Percentiles rank a stretch among this genome's conserved stretches.
These are phyloP conservation scores for Amphiprion percula DNA, from an alignment of 2,113 vertebrate species.

Conservation along the genomic window DNA sequence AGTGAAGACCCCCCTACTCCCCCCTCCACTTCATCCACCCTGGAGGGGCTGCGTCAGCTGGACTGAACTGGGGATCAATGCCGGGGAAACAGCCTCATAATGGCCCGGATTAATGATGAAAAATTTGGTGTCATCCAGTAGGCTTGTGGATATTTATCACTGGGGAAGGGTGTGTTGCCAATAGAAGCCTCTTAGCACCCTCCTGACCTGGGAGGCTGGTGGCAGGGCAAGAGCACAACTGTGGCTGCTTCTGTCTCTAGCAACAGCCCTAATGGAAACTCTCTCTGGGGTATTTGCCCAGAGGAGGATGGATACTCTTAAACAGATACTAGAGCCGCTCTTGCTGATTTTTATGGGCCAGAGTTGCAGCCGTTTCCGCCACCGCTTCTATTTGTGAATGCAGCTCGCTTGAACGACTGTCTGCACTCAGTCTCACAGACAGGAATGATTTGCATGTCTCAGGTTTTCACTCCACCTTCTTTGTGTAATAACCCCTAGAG, in stretches of 20 bases:
- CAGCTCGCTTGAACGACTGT: constrained; percentile 12
- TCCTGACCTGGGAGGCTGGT: constrained; percentile 75
- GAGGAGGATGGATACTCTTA: constrained; percentile 59
- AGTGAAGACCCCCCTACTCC: constrained; percentile 49
- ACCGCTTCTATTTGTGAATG: constrained; percentile 48
- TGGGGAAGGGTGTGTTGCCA: constrained; percentile 83
- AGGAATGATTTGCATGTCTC: constrained; percentile 29
- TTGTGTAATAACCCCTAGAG: constrained; percentile 30
- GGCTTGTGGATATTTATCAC: constrained; percentile 94
- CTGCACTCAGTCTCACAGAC: constrained; percentile 34
- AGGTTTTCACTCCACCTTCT: constrained; percentile 17
- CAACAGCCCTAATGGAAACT: constrained; percentile 73
- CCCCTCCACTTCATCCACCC: constrained; percentile 75
- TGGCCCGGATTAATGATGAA: constrained; percentile 98
- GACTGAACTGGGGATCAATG: constrained; percentile 90
- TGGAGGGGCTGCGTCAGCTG: constrained; percentile 91
- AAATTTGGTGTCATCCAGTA: constrained; percentile 93
- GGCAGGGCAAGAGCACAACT: constrained; percentile 75
- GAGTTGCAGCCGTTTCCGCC: constrained; percentile 1
- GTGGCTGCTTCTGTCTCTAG: constrained; percentile 68
- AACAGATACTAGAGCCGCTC: constrained; percentile 53
- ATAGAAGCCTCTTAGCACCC: constrained; percentile 81
- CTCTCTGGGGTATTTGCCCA: constrained; percentile 62
- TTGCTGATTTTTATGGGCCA: constrained; percentile 51
- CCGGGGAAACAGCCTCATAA: constrained; percentile 92